A percentile compares a stretch with the other conserved stretches of the same genome.
Conservation (phyloP, 30 jellyfish, hydroid and myxozoan species). For the Cassiopea xamachana region DNA sequence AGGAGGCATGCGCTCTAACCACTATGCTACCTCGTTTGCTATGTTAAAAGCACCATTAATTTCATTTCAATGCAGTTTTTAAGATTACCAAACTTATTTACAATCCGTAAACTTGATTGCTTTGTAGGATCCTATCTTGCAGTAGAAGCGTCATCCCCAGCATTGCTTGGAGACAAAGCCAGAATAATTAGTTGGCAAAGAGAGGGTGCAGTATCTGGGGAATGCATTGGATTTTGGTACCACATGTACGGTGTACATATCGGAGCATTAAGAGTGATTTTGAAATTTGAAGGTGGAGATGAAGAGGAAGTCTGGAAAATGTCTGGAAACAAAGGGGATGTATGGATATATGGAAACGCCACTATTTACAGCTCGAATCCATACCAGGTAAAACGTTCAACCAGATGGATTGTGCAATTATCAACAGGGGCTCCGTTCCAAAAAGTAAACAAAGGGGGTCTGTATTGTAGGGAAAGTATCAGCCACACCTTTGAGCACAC, state of each 20-base stretch:
- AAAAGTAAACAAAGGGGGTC: too few relatives aligned
- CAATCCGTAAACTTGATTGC: too few relatives aligned
- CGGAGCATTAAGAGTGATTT: conserved; percentile 56
- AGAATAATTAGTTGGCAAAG: conserved; percentile 58
- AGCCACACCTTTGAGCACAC: too few relatives aligned
- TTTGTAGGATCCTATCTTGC: conserved; percentile 66
- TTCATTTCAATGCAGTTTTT: too few relatives aligned
- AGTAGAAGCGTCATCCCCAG: conserved; percentile 92
- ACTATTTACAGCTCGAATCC: neutral
- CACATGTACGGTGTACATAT: conserved; percentile 81
- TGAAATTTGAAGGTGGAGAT: neutral
- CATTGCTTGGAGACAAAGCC: conserved; percentile 74
- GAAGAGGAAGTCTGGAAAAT: conserved; percentile 67
- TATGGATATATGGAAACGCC: conserved; percentile 50
- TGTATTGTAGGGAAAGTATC: too few relatives aligned
- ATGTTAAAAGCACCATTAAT: too few relatives aligned
- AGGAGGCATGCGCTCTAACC: too few relatives aligned
- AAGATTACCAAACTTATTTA: too few relatives aligned
- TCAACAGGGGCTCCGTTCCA: too few relatives aligned
- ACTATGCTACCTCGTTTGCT: too few relatives aligned
- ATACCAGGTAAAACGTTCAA: conserved; percentile 1
- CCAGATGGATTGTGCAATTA: too few relatives aligned
- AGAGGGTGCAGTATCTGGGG: conserved; percentile 6
- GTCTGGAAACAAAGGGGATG: conserved; percentile 76
- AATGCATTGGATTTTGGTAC: conserved; percentile 82